Base-by-base conservation (phyloP, 2,113 vertebrate genomes). In the Hippocampus abdominalis region DNA sequence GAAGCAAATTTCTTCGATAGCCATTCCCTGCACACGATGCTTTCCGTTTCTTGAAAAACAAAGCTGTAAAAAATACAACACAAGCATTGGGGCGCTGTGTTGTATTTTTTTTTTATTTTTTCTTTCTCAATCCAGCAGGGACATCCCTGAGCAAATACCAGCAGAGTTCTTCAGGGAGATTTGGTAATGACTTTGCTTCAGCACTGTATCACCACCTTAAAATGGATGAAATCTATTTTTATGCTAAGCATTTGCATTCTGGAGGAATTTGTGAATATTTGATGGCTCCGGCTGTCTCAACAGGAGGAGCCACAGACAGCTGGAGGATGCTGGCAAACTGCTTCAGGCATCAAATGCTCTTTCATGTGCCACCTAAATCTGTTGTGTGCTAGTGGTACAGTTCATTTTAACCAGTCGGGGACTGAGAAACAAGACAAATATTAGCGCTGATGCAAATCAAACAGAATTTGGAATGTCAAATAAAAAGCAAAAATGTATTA, bases 161-260 rank as follows among this genome's bases (percentile, higher is more conserved):
- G 77, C 70, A 53, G 71, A 77, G 53, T 76, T 76, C 68, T 79
- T 79, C 79, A 61, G 54, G 62, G 68, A 73, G 77, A 82, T 77
- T 81, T 65, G 66, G 67, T 77, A 81, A 79, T 77, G 69, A 79
- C 70, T 84, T 83, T 16, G 66, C 79, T 85, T 60, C 64, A 70
- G 68, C 67, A 73, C 66, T 21, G 56, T 73, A 76, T 73, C 60
- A 48, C 53, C 72, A 83, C 64, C 54, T 79, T 69, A 73, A 84
- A 87, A 82, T 60, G 27, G 51, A 76, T 53, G 57, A 53, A 59
- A 60, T 81, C 80, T 86, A 86, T 83, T 90, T 91, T 84, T 86
- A 85, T 77, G 59, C 69, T 9, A 68, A 78, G 48, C 51, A 86
- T 90, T 90, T 87, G 75, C 84, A 91, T 89, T 87, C 72, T 62